These are phyloP conservation scores for Falco rusticolus DNA, from an alignment of 2,797 vertebrate species.

Conservation along the genomic window DNA sequence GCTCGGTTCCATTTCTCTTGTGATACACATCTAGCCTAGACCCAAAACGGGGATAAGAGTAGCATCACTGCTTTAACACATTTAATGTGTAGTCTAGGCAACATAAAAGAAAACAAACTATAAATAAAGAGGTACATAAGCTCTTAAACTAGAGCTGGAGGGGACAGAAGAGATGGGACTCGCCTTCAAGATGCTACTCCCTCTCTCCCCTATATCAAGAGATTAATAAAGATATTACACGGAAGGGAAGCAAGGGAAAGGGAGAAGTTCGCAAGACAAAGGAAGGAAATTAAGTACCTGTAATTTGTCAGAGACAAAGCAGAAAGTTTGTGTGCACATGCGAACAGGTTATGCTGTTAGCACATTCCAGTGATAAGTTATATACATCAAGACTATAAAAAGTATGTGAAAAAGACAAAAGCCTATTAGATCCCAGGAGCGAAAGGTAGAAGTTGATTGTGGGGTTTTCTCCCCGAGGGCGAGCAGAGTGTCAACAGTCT, in stretches of 20 bases:
- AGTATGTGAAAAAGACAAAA: constrained; percentile 92
- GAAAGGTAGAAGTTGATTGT: constrained; percentile 88
- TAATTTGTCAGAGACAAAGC: constrained; percentile 70
- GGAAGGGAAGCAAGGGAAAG: constrained; percentile 43
- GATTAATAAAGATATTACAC: constrained; percentile 62
- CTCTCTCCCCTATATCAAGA: constrained; percentile 32
- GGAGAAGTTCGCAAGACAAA: constrained; percentile 61
- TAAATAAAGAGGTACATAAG: background rate
- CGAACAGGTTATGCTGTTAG: constrained; percentile 82
- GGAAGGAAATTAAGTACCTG: constrained; percentile 71
- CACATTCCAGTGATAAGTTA: constrained; percentile 92
- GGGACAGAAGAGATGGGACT: background rate
- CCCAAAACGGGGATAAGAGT: background rate
- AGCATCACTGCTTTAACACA: background rate
- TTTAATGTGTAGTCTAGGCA: constrained; percentile 4
- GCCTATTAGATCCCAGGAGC: constrained; percentile 92
- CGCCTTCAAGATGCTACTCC: constrained; percentile 18
- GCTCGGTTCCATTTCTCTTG: background rate
- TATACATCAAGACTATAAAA: constrained; percentile 89
- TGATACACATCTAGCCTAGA: background rate
- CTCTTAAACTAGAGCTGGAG: constrained; percentile 17
- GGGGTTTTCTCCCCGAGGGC: constrained; percentile 83
- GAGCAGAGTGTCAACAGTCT: constrained; percentile 88
- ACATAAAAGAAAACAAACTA: constrained; percentile 16
- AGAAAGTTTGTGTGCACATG: constrained; percentile 65